Percentiles rank a stretch among this genome's conserved stretches.
These are phyloP conservation scores for Clarias magur DNA, from an alignment of 2,113 vertebrate species.

Conservation along the genomic window DNA sequence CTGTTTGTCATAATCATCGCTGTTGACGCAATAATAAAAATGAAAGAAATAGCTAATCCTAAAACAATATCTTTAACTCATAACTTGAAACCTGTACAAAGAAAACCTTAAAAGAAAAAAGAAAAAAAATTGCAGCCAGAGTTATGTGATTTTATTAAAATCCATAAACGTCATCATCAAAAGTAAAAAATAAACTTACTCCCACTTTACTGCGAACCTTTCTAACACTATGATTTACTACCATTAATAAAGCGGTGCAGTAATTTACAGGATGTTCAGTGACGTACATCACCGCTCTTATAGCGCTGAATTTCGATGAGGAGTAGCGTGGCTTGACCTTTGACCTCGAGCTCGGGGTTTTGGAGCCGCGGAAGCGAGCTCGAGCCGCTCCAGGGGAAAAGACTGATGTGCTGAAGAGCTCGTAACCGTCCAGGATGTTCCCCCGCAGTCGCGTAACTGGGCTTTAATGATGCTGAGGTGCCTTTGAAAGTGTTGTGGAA, in stretches of 20 bases:
- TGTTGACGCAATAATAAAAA: too few species aligned
- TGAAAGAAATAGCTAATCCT: not conserved
- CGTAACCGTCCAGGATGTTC: constrained; percentile 44
- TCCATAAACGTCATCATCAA: not conserved
- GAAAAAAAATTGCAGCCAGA: not conserved
- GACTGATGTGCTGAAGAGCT: constrained; percentile 44
- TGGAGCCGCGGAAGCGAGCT: not conserved
- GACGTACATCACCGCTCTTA: not conserved
- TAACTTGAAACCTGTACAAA: not conserved
- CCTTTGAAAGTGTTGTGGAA: constrained; percentile 44
- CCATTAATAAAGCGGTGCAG: not conserved
- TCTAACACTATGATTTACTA: not conserved
- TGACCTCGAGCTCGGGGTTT: constrained; percentile 37
- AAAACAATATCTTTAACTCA: not conserved
- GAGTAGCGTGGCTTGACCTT: constrained; percentile 37
- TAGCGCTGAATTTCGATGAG: not conserved
- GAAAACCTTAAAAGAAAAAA: not conserved
- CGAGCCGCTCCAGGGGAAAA: constrained; percentile 38
- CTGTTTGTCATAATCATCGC: not conserved
- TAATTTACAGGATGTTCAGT: not conserved
- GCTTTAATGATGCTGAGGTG: constrained; percentile 38
- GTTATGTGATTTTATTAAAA: not conserved
- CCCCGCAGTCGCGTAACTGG: constrained; percentile 34
- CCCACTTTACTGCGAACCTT: too few species aligned
- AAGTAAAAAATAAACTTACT: not conserved